Evolutionary conservation across 1,140 invertebrate species (phyloP).

Genomic region (Saccostrea echinata): DNA sequence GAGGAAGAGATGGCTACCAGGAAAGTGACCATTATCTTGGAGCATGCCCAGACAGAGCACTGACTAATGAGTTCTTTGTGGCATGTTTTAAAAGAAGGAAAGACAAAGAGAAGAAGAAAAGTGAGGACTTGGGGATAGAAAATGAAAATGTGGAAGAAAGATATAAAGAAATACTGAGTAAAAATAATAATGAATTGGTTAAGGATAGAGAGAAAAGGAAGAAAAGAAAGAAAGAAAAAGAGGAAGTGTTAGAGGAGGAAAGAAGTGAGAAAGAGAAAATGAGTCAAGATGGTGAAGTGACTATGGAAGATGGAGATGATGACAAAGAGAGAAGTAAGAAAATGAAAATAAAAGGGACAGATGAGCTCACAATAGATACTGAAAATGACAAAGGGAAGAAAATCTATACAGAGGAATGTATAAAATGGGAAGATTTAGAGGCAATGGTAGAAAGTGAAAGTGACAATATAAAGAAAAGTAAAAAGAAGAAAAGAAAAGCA

Average conservation of each 20-base stretch:
- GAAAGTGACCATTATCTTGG: conserved; percentile 86
- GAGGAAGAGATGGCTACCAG: conserved; percentile 71
- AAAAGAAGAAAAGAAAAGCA: too few species aligned
- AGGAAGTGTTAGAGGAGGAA: not conserved
- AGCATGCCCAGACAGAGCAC: conserved; percentile 86
- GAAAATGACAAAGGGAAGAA: too few species aligned
- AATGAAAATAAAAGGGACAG: too few species aligned
- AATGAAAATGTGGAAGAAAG: not conserved
- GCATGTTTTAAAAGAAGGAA: conserved; percentile 86
- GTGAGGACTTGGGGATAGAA: not conserved
- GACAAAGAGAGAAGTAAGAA: too few species aligned
- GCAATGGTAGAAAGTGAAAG: too few species aligned
- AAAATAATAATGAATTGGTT: not conserved
- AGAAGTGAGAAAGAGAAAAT: conserved; percentile 26
- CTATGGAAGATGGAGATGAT: not conserved
- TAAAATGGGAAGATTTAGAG: too few species aligned
- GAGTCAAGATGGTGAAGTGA: not conserved
- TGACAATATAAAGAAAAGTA: too few species aligned
- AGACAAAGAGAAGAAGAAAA: not conserved
- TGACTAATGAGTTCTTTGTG: conserved; percentile 96
- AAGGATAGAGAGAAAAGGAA: not conserved
- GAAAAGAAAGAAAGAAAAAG: conserved; percentile 40
- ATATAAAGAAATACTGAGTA: not conserved
- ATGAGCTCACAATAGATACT: too few species aligned
- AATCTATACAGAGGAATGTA: too few species aligned